Evolutionary conservation across 53 echinoderm and acorn worm species (phyloP), one percentile per base, ranked within the genome.

Genomic region (Glandiceps talaboti): DNA sequence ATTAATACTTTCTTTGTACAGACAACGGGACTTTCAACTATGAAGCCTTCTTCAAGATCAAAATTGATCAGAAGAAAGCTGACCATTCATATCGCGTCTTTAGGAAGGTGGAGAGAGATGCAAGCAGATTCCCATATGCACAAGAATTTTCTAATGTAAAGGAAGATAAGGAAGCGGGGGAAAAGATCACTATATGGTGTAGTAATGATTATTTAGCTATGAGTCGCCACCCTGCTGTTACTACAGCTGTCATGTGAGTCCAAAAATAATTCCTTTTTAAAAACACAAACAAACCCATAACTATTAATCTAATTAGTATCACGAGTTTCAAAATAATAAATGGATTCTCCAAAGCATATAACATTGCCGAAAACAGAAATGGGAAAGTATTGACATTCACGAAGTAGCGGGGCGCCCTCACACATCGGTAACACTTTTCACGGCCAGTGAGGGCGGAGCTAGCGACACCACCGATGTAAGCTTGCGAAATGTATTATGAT

Each of bases 21-120:
- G 89, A 81, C 26, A 79, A 99, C 28, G 99, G 99, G 0, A 85
- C 79, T 26, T 99, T 99, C 75, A 85, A 94, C 88, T 99, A 99
- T 76, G 84, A 88, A 75, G 81, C 84, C 75, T 99, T 82, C 82
- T 81, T 99, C 33, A 79, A 91, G 77, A 84, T 74, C 27, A 30
- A 91, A 73, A 87, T 99, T 0, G 85, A 89, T 31, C 76, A 33
- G 32, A 99, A 99, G 99, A 99, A 93, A 79, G 78, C 77, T 10
- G 91, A 99, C 83, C 93, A 99, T 78, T 90, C 99, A n/a, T 99
- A 99, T 81, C 99, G 99, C 33, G 83, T 94, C 76, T 99, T 94
- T 86, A 93, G 93, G 91, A 90, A 91, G 79, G 93, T 99, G 73
- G 91, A 93, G 78, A 93, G 99, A 73, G 82, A 78, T 30, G 99